Base-by-base conservation (phyloP, 2,888 invertebrate species). In the Protodeltote pygarga region DNA sequence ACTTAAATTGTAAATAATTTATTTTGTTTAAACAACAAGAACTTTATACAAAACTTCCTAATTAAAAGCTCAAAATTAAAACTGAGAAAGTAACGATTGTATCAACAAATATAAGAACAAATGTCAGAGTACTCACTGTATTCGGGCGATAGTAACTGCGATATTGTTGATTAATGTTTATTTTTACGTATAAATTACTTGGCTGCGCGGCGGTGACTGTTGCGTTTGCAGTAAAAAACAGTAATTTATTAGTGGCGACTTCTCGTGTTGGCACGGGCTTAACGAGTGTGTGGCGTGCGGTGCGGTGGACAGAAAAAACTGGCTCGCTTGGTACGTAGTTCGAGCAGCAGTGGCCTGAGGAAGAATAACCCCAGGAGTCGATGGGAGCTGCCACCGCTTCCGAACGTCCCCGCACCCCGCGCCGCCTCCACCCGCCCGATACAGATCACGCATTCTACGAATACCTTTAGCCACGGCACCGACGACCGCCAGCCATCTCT, bases 191-290 rank as follows among this genome's bases (percentile, higher is more conserved):
- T 84, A 89, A 91, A 88, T 90, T 83, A 89, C 74, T 83, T 83
- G 85, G 81, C 79, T 80, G 86, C 91, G 88, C 89, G 92, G 81
- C 91, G 89, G 82, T 89, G 92, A 93, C 93, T 93, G 89, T 83
- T 83, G 75, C 82, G 83, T 81, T 84, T 85, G 84, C 86, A 84
- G 89, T 89, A 90, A 92, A 90, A 92, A 92, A 91, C 90, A 87
- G 89, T 91, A 92, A 92, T 92, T 92, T 92, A 92, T 93, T 92
- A 92, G 92, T 92, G 93, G 92, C 92, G 93, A 93, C 92, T 93
- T 92, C 93, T 93, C 93, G 93, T 93, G 92, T 93, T 93, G 92
- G 92, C 93, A 92, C 93, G 93, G 93, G 87, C 90, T 90, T 92
- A 92, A 93, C 93, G 92, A 92, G 92, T 91, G 91, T 92, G 89